A percentile compares a stretch with the other conserved stretches of the same genome.
Conservation (phyloP, 2,797 vertebrate species). For the Phrynocephalus vlangalii region DNA sequence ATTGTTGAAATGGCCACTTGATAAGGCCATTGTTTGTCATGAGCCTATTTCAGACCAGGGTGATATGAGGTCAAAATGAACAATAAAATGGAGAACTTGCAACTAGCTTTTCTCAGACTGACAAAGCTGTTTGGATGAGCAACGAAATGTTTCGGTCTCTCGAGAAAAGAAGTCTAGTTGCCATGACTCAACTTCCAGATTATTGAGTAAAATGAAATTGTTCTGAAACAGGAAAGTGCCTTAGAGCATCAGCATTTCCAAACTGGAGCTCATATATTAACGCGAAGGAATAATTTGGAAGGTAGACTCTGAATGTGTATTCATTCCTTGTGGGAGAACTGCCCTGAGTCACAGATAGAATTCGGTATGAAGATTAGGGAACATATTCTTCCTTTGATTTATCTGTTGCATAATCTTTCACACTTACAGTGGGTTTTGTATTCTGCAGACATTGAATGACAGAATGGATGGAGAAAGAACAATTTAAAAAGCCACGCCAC, state of each 20-base stretch:
- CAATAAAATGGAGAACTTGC: no score
- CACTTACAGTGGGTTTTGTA: conserved; percentile 37
- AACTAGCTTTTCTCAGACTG: no score
- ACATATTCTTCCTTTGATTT: conserved; percentile 63
- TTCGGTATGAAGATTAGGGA: conserved; percentile 45
- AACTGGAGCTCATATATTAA: conserved; percentile 60
- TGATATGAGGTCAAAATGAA: no score
- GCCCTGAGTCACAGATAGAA: conserved; percentile 68
- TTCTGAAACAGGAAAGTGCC: conserved; percentile 34
- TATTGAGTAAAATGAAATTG: conserved; percentile 51
- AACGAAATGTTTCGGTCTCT: no score
- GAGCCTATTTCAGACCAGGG: no score
- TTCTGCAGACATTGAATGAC: conserved; percentile 35
- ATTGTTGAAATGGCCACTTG: no score
- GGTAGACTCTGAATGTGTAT: conserved; percentile 66
- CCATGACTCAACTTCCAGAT: conserved; percentile 21
- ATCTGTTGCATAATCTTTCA: conserved; percentile 57
- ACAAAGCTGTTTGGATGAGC: no score
- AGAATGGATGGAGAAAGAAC: background rate
- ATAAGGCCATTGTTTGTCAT: no score
- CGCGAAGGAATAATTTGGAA: conserved; percentile 44
- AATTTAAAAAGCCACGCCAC: background rate
- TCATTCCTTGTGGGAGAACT: conserved; percentile 50
- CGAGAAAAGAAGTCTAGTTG: no score
- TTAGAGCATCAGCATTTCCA: conserved; percentile 55